Conservation (phyloP, 2,888 invertebrate genomes). For the Rugalucina vietnamica region DNA sequence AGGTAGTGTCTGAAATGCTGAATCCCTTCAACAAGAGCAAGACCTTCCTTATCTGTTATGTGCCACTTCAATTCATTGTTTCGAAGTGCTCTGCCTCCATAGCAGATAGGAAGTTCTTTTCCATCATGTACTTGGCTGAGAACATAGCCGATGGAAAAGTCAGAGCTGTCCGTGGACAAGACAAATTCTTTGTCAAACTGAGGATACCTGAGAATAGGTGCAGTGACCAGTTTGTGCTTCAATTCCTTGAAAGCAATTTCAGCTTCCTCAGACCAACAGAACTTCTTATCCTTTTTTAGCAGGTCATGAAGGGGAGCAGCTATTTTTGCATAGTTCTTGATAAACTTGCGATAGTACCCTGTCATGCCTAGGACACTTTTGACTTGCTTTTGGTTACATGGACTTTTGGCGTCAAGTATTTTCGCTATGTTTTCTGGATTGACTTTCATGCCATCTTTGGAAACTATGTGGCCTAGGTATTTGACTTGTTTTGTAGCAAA, state of each 20-base stretch:
- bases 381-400: conserved; percentile 13
- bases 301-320: conserved; percentile 36
- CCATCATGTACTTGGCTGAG: conserved; percentile 34
- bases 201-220: conserved; percentile 51
- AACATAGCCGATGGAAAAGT: conserved; percentile 47
- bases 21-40: conserved; percentile 60
- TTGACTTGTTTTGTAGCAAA: conserved; percentile 33
- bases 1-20: conserved; percentile 47
- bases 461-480: conserved; percentile 54
- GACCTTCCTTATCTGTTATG: conserved; percentile 58
- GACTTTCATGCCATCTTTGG: conserved; percentile 37
- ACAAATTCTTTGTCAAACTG: conserved; percentile 43
- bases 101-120: conserved; percentile 42
- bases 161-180: conserved; percentile 43
- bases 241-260: conserved; percentile 24
- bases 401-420: not conserved
- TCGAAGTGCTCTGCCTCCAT: conserved; percentile 50
- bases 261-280: conserved; percentile 37
- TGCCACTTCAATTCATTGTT: conserved; percentile 47
- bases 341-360: conserved; percentile 43
- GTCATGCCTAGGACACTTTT: conserved; percentile 37
- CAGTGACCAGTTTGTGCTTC: conserved; percentile 17
- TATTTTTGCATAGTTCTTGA: conserved; percentile 38
- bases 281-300: conserved; percentile 32
- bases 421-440: conserved; percentile 26